Evolutionary conservation across 1,140 invertebrate species (phyloP).

Genomic region (Brevipalpus yothersi): DNA sequence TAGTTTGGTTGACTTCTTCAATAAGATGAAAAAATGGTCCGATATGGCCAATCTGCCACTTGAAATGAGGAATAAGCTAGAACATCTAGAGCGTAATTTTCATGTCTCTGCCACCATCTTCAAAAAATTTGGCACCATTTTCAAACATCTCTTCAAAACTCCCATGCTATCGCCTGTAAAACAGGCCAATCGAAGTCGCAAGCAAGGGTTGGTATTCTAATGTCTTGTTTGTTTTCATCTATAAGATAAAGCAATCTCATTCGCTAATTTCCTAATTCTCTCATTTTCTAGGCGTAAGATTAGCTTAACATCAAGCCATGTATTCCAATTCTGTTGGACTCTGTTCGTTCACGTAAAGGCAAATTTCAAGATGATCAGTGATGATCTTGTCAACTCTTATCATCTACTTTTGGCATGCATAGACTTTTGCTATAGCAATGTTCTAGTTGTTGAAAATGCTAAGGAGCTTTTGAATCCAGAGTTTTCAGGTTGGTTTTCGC

Average conservation of each 20-base stretch:
- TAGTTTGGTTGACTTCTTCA: conserved; percentile 79
- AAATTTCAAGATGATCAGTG: conserved; percentile 38
- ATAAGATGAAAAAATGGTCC: conserved; percentile 82
- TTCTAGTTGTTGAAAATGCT: conserved; percentile 39
- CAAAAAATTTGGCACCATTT: conserved; percentile 74
- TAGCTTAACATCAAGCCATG: conserved; percentile 41
- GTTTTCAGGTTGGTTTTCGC: conserved; percentile 39
- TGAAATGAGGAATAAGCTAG: conserved; percentile 59
- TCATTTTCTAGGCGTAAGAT: neutral
- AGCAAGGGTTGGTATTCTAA: conserved; percentile 31
- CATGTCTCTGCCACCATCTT: conserved; percentile 80
- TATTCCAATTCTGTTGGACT: conserved; percentile 83
- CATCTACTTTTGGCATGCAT: conserved; percentile 68
- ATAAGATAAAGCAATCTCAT: neutral
- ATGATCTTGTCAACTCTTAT: conserved; percentile 82
- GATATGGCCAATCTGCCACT: conserved; percentile 70
- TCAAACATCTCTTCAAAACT: conserved; percentile 48
- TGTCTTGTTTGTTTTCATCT: conserved; percentile 1
- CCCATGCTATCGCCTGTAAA: conserved; percentile 21
- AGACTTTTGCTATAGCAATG: conserved; percentile 71
- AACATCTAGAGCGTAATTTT: conserved; percentile 69
- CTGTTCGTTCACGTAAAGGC: conserved; percentile 74
- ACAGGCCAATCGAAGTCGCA: conserved; percentile 32
- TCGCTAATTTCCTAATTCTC: neutral
- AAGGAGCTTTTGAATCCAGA: conserved; percentile 59